phyloP scores from a whole-genome alignment of 2,888 invertebrate species.

The Agrochola macilenta region DNA sequence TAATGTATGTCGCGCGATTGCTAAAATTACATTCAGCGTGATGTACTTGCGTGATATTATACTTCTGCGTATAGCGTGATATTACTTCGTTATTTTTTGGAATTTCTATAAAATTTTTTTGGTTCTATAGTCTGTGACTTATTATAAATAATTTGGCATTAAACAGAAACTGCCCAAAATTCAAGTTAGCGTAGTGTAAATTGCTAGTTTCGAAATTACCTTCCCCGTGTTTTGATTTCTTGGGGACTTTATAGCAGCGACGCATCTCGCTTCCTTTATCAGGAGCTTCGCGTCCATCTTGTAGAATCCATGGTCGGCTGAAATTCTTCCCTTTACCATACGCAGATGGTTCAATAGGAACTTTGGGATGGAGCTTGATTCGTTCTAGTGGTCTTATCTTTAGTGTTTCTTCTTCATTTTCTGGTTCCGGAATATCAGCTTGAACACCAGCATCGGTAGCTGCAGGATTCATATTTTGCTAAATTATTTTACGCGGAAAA shows the following conservation, averaged over 20 bases:
- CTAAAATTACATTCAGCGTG: no score
- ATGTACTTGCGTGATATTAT: no score
- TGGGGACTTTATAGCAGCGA: slow-evolving; percentile 76
- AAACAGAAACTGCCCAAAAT: no score
- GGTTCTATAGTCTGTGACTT: no score
- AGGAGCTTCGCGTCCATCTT: slow-evolving; percentile 83
- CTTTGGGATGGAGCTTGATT: slow-evolving; percentile 83
- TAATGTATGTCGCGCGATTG: no score
- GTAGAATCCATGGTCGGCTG: slow-evolving; percentile 86
- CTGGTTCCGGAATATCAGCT: slow-evolving; percentile 81
- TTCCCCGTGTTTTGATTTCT: slow-evolving; percentile 73
- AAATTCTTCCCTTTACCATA: slow-evolving; percentile 84
- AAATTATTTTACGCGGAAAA: slow-evolving; percentile 19
- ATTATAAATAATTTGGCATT: no score
- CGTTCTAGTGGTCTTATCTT: slow-evolving; percentile 84
- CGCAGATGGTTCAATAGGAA: slow-evolving; percentile 82
- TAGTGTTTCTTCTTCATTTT: slow-evolving; percentile 73
- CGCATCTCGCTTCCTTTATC: slow-evolving; percentile 85
- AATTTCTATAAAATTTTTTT: no score
- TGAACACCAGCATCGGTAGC: slow-evolving; percentile 78
- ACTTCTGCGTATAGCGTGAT: no score
- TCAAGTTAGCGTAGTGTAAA: no score
- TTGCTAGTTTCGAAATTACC: slow-evolving; percentile 67
- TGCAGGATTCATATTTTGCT: slow-evolving; percentile 65
- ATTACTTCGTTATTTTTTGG: no score